Conservation (phyloP, 2,113 vertebrate genomes). For the Sinocyclocheilus rhinocerous region DNA sequence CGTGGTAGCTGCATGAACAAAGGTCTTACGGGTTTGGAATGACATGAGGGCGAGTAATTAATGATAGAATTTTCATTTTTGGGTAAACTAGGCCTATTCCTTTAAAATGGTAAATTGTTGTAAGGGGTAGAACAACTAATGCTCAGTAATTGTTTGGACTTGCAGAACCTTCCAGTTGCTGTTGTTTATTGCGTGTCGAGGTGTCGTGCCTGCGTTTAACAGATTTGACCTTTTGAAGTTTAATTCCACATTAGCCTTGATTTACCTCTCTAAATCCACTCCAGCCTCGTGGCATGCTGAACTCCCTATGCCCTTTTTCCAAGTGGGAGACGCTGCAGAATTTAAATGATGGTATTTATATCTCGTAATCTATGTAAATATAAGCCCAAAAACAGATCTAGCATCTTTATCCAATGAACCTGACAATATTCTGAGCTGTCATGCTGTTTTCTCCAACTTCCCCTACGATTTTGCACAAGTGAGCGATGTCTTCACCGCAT, state of each 20-base stretch:
- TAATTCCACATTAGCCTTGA: constrained; percentile 43
- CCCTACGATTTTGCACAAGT: constrained; percentile 25
- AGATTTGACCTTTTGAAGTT: constrained; percentile 25
- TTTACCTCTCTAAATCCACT: constrained; percentile 27
- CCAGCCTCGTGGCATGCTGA: constrained; percentile 6
- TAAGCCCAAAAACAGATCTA: constrained; percentile 6
- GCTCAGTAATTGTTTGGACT: neutral
- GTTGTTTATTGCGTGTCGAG: constrained; percentile 15
- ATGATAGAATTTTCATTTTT: too few relatives aligned
- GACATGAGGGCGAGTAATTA: neutral
- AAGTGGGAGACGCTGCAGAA: neutral
- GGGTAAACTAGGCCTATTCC: too few relatives aligned
- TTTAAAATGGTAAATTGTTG: neutral
- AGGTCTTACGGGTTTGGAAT: neutral
- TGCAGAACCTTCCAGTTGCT: neutral
- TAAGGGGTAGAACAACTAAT: neutral
- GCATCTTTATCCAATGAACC: constrained; percentile 29
- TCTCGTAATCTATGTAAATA: constrained; percentile 27
- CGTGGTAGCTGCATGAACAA: neutral
- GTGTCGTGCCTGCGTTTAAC: neutral
- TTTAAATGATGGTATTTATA: neutral
- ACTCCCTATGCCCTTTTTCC: constrained; percentile 1
- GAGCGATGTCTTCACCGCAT: constrained; percentile 28
- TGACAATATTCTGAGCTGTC: constrained; percentile 23
- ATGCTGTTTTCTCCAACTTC: constrained; percentile 8